Conservation (phyloP, 2,113 vertebrate species). For the Morone chrysops region DNA sequence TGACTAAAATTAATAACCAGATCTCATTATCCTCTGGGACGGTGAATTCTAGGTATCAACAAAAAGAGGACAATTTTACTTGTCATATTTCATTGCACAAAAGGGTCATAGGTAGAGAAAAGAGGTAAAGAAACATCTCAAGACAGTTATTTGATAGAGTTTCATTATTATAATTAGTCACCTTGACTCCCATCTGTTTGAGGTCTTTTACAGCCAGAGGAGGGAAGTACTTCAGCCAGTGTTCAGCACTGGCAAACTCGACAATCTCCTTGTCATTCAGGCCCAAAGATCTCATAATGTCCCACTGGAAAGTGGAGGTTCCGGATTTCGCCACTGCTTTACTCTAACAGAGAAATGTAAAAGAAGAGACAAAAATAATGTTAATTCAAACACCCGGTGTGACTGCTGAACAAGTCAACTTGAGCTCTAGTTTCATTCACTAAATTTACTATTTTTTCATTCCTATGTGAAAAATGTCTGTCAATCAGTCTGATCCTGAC, state of each 20-base stretch:
- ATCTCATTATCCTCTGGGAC: not conserved
- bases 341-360: constrained; percentile 85
- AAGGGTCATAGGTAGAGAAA: too few species aligned
- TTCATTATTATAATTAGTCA: constrained; percentile 62
- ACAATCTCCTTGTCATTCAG: constrained; percentile 90
- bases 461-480: not conserved
- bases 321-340: constrained; percentile 94
- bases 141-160: not conserved
- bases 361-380: not conserved
- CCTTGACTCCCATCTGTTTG: constrained; percentile 96
- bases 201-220: constrained; percentile 93
- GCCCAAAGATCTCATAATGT: constrained; percentile 96
- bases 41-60: not conserved
- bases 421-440: not conserved
- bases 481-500: constrained; percentile 68
- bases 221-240: constrained; percentile 98
- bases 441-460: not conserved
- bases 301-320: constrained; percentile 93
- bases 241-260: constrained; percentile 91
- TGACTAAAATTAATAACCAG: not conserved
- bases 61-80: too few species aligned
- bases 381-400: not conserved
- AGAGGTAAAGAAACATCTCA: not conserved
- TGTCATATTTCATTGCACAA: not conserved
- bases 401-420: not conserved